Conservation (phyloP, 2,113 vertebrate genomes). For the Pseudorasbora parva region DNA sequence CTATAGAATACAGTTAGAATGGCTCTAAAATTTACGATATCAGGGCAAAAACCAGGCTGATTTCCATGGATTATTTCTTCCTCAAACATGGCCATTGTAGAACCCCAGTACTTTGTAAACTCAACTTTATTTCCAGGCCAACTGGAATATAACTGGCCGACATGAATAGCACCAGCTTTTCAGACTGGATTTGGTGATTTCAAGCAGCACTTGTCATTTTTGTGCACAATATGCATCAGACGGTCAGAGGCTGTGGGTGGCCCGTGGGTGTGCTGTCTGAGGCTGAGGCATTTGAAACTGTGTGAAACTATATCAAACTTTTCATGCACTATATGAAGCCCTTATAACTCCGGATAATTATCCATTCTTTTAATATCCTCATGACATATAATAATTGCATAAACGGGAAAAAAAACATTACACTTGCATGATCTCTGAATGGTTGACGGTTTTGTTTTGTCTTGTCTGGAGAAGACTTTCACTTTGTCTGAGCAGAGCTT, state of each 20-base stretch:
- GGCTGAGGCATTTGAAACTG: not conserved
- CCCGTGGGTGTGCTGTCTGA: not conserved
- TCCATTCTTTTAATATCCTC: not conserved
- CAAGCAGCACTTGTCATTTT: slow-evolving; percentile 15
- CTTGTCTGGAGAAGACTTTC: not conserved
- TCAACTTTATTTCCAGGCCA: not conserved
- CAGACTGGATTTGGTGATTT: not conserved
- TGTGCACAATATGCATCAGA: slow-evolving; percentile 3
- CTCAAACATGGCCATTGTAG: not conserved
- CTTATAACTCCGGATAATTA: not conserved
- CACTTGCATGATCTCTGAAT: not conserved
- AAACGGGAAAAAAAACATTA: slow-evolving; percentile 1
- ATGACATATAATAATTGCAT: not conserved
- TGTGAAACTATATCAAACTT: not conserved
- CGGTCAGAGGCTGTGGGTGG: slow-evolving; percentile 8
- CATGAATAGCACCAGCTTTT: not conserved
- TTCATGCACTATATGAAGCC: not conserved
- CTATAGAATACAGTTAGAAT: no score
- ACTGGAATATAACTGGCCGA: not conserved
- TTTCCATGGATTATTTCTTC: not conserved
- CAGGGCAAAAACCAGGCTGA: not conserved
- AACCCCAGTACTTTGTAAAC: not conserved
- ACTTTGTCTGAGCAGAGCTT: slow-evolving; percentile 45
- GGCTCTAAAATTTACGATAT: no score
- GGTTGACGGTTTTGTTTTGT: not conserved